Base-by-base conservation (phyloP, 2,113 vertebrate genomes). In the Balaeniceps rex region DNA sequence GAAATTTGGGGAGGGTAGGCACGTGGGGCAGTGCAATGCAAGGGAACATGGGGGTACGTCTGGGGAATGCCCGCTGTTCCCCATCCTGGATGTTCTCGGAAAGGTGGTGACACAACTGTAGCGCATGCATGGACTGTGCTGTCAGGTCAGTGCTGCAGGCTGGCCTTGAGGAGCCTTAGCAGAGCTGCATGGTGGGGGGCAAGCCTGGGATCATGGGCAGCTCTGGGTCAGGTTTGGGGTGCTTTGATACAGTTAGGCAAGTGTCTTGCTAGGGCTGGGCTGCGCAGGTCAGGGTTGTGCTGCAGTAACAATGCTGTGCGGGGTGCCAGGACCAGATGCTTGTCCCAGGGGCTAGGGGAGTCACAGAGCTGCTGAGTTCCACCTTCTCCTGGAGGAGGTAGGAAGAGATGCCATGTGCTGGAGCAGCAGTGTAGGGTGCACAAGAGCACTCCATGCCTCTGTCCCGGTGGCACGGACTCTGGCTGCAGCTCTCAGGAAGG, bases 111-210 rank as follows among this genome's bases (percentile, higher is more conserved):
- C 0, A 0, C 5, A 65, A 21, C 47, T 77, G 72, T 33, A 38
- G 31, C 19, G 40, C 33, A 14, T 14, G 0, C 0, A 0, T 61
- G 71, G 60, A 49, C 19, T 1, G 2, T 63, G 49, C 46, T 47
- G 58, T 46, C 1, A 2, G n/a, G 57, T 71, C 47, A 16, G 57
- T 42, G 42, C 68, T 29, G 63, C 57, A 55, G 52, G 33, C 46
- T 76, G 68, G 49, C 74, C 51, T 78, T 42, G 74, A 79, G 90
- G n/a, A 87, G 55, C 54, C 19, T 31, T 38, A 40, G 47, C 47
- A 31, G 44, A 76, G 31, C 68, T 70, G 54, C 1, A 0, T 69
- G 64, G 42, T 42, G 34, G 11, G 17, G 40, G 31, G 12, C 22
- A 51, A 47, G n/a, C 26, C 61, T 79, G 66, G 42, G 24, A 7